Conservation (phyloP, 30 jellyfish, hydroid and myxozoan species). For the Pseudorhiza aurosa region DNA sequence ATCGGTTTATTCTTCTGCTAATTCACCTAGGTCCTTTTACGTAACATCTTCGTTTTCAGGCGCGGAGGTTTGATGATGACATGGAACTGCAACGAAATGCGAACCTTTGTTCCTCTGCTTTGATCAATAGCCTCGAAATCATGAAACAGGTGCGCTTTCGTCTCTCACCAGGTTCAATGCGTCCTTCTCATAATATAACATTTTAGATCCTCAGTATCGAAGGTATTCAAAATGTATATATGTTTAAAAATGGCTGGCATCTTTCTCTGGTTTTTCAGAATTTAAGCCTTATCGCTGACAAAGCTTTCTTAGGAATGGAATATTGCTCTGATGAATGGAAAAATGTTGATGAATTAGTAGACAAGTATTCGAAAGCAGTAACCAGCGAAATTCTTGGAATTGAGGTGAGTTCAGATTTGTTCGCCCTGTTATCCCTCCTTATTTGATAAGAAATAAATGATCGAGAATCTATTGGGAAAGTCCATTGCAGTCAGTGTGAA, state of each 20-base stretch:
- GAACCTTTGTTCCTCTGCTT: slow-evolving; percentile 8
- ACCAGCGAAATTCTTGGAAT: slow-evolving; percentile 11
- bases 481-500: too few relatives aligned
- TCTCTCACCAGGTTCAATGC: too few relatives aligned
- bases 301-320: slow-evolving; percentile 12
- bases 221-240: too few relatives aligned
- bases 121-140: slow-evolving; percentile 18
- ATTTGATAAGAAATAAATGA: too few relatives aligned
- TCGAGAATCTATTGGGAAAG: too few relatives aligned
- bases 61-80: slow-evolving; percentile 4
- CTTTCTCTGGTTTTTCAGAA: slow-evolving; percentile 28
- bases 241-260: too few relatives aligned
- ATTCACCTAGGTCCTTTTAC: too few relatives aligned
- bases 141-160: slow-evolving; percentile 44
- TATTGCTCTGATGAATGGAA: background rate
- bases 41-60: background rate
- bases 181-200: too few relatives aligned
- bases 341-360: slow-evolving; percentile 23
- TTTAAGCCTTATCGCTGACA: slow-evolving; percentile 17
- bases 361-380: slow-evolving; percentile 20
- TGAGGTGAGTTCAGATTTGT: background rate
- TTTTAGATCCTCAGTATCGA: too few relatives aligned
- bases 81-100: slow-evolving; percentile 21
- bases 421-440: too few relatives aligned
- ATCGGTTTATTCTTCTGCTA: background rate